Evolutionary conservation across 2,888 invertebrate species (phyloP).

Genomic region (Liodrosophila aerea): DNA sequence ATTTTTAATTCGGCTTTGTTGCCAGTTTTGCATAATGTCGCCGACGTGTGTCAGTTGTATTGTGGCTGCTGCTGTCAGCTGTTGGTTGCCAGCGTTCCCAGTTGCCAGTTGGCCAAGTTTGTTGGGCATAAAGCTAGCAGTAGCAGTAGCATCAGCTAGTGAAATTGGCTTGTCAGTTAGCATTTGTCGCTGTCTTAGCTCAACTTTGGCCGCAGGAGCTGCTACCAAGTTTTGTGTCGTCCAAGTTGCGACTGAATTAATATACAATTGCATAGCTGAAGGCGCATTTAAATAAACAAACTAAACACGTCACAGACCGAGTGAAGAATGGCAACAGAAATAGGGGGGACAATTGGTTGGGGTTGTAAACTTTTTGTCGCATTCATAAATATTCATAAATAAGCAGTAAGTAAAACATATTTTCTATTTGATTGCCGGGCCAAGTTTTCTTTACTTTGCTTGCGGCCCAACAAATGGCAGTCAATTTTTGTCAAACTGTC

Average conservation of each 20-base stretch:
- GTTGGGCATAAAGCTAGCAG: conserved; percentile 33
- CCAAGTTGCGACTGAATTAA: conserved; percentile 68
- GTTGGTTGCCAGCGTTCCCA: conserved; percentile 50
- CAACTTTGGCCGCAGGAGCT: conserved; percentile 46
- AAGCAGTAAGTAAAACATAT: conserved; percentile 68
- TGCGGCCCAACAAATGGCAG: conserved; percentile 63
- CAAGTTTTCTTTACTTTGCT: conserved; percentile 52
- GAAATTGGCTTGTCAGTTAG: conserved; percentile 77
- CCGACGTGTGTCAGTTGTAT: conserved; percentile 69
- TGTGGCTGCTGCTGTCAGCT: conserved; percentile 43
- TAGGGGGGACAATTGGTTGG: conserved; percentile 1
- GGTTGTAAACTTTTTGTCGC: conserved; percentile 65
- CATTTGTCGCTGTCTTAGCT: conserved; percentile 71
- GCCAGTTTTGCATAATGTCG: conserved; percentile 73
- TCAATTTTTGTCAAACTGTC: conserved; percentile 66
- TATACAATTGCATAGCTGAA: conserved; percentile 76
- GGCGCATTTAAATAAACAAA: conserved; percentile 77
- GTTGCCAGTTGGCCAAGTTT: conserved; percentile 42
- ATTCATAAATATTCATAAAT: conserved; percentile 78
- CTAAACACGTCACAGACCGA: conserved; percentile 48
- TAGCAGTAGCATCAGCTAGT: conserved; percentile 34
- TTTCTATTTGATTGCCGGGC: conserved; percentile 74
- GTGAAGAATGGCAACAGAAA: conserved; percentile 7
- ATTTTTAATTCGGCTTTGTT: conserved; percentile 74
- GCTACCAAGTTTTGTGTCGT: conserved; percentile 37